A percentile compares a stretch with the other conserved stretches of the same genome.
Evolutionary conservation across 2,797 vertebrate species (phyloP).

Genomic region (Lagodon rhomboides): DNA sequence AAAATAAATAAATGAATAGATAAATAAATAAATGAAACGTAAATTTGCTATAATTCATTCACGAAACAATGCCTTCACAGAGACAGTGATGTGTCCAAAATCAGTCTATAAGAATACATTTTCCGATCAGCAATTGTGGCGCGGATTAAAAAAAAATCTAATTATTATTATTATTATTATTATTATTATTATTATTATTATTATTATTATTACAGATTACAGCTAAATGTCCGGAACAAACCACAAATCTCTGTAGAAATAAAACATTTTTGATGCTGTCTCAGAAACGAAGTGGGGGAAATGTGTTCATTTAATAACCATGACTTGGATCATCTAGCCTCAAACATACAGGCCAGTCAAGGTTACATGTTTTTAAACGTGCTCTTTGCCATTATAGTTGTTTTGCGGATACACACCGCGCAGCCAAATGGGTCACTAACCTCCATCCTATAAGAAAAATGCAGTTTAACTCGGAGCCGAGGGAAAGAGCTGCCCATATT

Average conservation of each 20-base stretch:
- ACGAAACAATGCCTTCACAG: no score
- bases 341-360: slow-evolving; percentile 43
- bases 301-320: slow-evolving; percentile 32
- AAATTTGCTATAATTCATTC: no score
- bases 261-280: background rate
- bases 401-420: slow-evolving; percentile 58
- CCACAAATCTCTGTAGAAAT: background rate
- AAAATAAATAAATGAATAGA: slow-evolving; percentile 6
- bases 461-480: slow-evolving; percentile 32
- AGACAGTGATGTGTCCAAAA: background rate
- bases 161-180: background rate
- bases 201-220: background rate
- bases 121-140: background rate
- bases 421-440: slow-evolving; percentile 74
- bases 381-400: slow-evolving; percentile 74
- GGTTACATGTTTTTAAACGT: slow-evolving; percentile 63
- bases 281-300: background rate
- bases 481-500: slow-evolving; percentile 47
- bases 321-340: slow-evolving; percentile 38
- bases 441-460: slow-evolving; percentile 63
- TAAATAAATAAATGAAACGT: no score
- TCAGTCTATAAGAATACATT: no score
- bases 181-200: background rate
- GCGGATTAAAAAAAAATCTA: background rate
- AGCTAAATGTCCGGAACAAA: background rate